A percentile compares a stretch with the other conserved stretches of the same genome.
phyloP scores from a whole-genome alignment of 2,888 invertebrate species.

The Anthoptus insignis region DNA sequence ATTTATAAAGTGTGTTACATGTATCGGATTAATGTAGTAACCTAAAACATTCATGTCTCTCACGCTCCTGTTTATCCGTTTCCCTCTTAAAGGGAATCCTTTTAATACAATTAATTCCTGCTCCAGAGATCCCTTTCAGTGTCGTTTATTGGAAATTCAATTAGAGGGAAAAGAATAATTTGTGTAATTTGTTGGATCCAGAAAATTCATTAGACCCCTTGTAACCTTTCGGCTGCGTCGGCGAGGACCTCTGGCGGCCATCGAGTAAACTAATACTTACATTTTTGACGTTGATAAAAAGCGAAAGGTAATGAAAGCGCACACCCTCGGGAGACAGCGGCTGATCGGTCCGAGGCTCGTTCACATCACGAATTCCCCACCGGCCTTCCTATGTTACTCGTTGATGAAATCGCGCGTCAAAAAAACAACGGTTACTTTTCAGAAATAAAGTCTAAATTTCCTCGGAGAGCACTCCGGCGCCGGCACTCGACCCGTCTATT shows the following conservation, averaged over 20 bases:
- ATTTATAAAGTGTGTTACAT: no score
- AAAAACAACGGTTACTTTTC: conserved; percentile 17
- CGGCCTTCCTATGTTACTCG: conserved; percentile 42
- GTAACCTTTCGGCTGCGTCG: not conserved
- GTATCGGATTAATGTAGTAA: no score
- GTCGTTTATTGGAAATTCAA: conserved; percentile 37
- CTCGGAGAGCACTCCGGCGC: conserved; percentile 12
- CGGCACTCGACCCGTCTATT: conserved; percentile 61
- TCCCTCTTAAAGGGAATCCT: conserved; percentile 3
- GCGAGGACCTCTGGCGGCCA: not conserved
- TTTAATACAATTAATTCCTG: conserved; percentile 25
- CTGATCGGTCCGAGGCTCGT: conserved; percentile 33
- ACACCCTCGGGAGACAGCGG: conserved; percentile 8
- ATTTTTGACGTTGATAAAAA: conserved; percentile 28
- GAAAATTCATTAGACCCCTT: conserved; percentile 28
- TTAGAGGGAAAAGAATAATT: conserved; percentile 24
- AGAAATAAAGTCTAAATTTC: conserved; percentile 39
- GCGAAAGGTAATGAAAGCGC: conserved; percentile 29
- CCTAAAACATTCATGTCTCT: not conserved
- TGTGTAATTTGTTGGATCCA: conserved; percentile 21
- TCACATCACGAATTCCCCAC: conserved; percentile 43
- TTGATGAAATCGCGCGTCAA: conserved; percentile 20
- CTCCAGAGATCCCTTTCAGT: conserved; percentile 28
- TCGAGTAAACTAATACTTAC: conserved; percentile 4
- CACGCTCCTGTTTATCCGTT: not conserved